phyloP scores from a whole-genome alignment of 2,797 vertebrate species.

The Manis crassicaudata region DNA sequence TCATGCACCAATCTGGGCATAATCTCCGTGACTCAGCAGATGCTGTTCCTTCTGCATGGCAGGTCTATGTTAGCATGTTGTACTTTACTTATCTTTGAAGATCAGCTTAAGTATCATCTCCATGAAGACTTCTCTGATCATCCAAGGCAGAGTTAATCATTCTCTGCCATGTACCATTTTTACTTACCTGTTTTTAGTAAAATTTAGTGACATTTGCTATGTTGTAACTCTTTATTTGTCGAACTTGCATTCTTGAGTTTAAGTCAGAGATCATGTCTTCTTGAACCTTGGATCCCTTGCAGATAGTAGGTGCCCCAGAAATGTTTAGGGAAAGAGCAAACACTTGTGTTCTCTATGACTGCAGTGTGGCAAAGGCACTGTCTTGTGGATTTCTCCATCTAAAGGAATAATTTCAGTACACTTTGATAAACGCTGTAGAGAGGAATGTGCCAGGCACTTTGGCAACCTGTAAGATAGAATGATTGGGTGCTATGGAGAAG shows the following conservation, averaged over 20 bases:
- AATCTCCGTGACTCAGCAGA: background rate
- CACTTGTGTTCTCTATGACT: background rate
- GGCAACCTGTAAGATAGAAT: background rate
- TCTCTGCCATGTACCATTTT: slow-evolving; percentile 22
- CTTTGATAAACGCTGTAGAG: background rate
- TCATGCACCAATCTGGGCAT: background rate
- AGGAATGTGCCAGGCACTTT: background rate
- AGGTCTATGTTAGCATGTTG: background rate
- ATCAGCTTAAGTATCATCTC: background rate
- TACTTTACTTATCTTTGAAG: slow-evolving; percentile 9
- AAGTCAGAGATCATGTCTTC: background rate
- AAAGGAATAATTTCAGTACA: background rate
- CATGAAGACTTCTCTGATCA: slow-evolving; percentile 6
- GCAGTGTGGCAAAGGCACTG: background rate
- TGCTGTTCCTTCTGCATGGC: slow-evolving; percentile 1
- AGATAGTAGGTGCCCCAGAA: background rate
- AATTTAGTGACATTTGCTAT: background rate
- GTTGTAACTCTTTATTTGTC: background rate
- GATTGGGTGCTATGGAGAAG: background rate
- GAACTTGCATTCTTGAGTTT: background rate
- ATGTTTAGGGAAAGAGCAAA: slow-evolving; percentile 33
- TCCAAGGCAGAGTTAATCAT: background rate
- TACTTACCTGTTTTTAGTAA: background rate
- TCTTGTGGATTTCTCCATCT: background rate
- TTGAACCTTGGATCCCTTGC: slow-evolving; percentile 20